Percentiles rank a stretch among this genome's conserved stretches.
These are phyloP conservation scores for Liolophura sinensis DNA, from an alignment of 1,140 invertebrate genomes.

Conservation along the genomic window DNA sequence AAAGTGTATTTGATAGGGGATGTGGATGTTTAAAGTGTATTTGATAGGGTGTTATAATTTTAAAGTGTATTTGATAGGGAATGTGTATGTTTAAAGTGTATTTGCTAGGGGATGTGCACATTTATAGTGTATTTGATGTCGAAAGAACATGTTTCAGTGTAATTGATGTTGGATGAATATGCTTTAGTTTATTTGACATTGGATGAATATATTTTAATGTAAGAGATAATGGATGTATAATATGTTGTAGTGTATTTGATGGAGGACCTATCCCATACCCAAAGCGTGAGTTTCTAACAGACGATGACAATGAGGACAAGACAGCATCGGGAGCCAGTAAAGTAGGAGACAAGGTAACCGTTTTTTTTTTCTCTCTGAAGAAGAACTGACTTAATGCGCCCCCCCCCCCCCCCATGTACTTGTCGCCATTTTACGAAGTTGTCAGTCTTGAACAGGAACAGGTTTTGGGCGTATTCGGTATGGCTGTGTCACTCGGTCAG, in stretches of 20 bases:
- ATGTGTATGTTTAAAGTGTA: too few relatives aligned
- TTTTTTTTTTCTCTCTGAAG: neutral
- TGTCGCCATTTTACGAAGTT: neutral
- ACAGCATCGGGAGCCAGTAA: constrained; percentile 48
- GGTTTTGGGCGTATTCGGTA: neutral
- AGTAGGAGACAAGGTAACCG: constrained; percentile 22
- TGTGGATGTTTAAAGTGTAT: too few relatives aligned
- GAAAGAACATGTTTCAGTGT: too few relatives aligned
- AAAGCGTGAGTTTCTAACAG: constrained; percentile 96
- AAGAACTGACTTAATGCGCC: neutral
- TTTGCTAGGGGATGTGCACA: too few relatives aligned
- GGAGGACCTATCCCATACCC: constrained; percentile 97
- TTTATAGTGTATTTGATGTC: too few relatives aligned
- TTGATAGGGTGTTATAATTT: too few relatives aligned
- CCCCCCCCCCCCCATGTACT: neutral
- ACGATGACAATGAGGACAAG: constrained; percentile 88
- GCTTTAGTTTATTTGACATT: neutral
- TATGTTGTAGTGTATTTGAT: constrained; percentile 80
- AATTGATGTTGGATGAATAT: neutral
- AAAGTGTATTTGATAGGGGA: too few relatives aligned
- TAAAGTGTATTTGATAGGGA: too few relatives aligned
- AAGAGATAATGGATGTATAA: constrained; percentile 3
- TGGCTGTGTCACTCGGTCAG: neutral
- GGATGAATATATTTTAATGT: neutral
- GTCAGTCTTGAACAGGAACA: neutral